These are phyloP conservation scores for Lochmaea crataegi DNA, from an alignment of 2,888 invertebrate genomes.

Conservation along the genomic window DNA sequence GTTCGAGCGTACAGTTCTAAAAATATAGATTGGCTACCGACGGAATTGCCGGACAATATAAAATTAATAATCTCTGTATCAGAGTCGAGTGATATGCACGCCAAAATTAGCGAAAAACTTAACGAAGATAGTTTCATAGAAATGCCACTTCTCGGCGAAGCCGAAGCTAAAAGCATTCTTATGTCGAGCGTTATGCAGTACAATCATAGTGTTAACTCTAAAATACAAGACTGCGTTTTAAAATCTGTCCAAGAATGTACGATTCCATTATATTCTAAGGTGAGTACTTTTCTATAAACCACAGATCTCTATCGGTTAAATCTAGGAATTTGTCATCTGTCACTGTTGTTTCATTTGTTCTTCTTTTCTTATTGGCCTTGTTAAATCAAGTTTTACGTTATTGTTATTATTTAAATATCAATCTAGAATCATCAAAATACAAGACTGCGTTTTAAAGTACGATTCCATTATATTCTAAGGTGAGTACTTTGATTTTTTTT, in stretches of 20 bases:
- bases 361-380: too few relatives aligned
- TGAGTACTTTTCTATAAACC: constrained; percentile 51
- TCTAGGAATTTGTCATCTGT: too few relatives aligned
- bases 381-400: too few relatives aligned
- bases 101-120: constrained; percentile 60
- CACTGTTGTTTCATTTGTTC: too few relatives aligned
- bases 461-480: too few relatives aligned
- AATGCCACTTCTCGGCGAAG: constrained; percentile 67
- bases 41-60: constrained; percentile 77
- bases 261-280: constrained; percentile 78
- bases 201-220: constrained; percentile 72
- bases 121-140: constrained; percentile 60
- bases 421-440: too few relatives aligned
- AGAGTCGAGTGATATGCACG: constrained; percentile 66
- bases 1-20: constrained; percentile 69
- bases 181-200: constrained; percentile 70
- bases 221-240: constrained; percentile 69
- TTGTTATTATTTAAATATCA: too few relatives aligned
- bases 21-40: constrained; percentile 81
- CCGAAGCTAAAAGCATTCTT: constrained; percentile 68
- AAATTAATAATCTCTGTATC: constrained; percentile 81
- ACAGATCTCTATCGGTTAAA: too few relatives aligned
- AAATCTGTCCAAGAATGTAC: constrained; percentile 75
- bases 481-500: too few relatives aligned
- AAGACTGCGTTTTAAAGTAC: too few relatives aligned